Evolutionary conservation across 1,140 invertebrate species (phyloP).

Genomic region (Batillaria attramentaria): DNA sequence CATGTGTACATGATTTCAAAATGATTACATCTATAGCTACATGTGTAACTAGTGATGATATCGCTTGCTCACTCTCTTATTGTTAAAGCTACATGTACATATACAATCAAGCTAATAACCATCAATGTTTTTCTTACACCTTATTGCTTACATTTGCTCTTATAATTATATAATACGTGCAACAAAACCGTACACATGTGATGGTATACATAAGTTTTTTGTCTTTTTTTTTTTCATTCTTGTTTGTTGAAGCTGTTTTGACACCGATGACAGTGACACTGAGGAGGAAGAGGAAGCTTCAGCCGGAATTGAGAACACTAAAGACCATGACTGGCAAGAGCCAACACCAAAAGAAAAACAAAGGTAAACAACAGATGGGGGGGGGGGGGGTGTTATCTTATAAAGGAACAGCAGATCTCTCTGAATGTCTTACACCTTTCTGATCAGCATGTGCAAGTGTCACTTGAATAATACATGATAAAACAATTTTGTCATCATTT

Average conservation of each 20-base stretch:
- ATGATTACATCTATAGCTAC: conserved; percentile 4
- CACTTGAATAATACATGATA: conserved; percentile 4
- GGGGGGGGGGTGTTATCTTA: neutral
- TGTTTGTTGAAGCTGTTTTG: conserved; percentile 2
- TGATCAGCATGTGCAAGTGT: conserved; percentile 2
- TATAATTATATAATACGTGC: neutral
- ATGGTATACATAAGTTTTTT: neutral
- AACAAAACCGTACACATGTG: neutral
- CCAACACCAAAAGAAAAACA: conserved; percentile 3
- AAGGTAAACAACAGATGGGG: conserved; percentile 2
- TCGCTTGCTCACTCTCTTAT: neutral
- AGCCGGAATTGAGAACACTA: conserved; percentile 2
- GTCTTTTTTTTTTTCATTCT: neutral
- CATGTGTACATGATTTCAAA: conserved; percentile 3
- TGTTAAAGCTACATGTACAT: neutral
- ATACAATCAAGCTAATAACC: neutral
- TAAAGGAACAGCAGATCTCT: conserved; percentile 3
- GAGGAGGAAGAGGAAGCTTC: neutral
- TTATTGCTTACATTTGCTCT: conserved; percentile 3
- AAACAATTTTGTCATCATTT: conserved; percentile 4
- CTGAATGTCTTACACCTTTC: neutral
- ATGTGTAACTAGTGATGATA: neutral
- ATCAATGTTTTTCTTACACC: conserved; percentile 4
- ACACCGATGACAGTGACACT: neutral
- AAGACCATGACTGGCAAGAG: conserved; percentile 2